Conservation (phyloP, 2,797 vertebrate genomes). For the Centropyge bicolor region DNA sequence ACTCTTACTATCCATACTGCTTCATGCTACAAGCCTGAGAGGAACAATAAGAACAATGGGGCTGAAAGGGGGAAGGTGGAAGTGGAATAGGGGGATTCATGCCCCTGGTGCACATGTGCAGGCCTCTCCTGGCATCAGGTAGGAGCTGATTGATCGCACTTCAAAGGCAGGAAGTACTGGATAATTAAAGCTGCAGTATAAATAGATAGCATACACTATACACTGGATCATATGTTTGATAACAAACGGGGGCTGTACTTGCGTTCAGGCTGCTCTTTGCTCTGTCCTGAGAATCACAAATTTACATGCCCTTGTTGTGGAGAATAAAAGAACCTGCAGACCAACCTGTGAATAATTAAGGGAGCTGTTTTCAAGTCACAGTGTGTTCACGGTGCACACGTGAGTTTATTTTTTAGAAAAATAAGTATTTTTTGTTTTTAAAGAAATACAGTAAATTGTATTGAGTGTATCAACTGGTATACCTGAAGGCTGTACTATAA, state of each 20-base stretch:
- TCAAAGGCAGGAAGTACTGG: constrained; percentile 81
- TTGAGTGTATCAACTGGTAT: background rate
- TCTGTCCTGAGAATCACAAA: constrained; percentile 73
- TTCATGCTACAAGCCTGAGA: constrained; percentile 40
- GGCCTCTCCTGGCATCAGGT: constrained; percentile 79
- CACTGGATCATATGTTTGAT: constrained; percentile 70
- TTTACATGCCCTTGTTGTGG: constrained; percentile 78
- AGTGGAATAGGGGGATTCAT: constrained; percentile 39
- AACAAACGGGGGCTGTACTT: constrained; percentile 70
- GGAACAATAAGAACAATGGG: constrained; percentile 60
- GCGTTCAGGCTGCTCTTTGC: constrained; percentile 56
- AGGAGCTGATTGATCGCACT: constrained; percentile 81
- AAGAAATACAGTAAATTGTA: constrained; percentile 5
- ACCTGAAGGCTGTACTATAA: background rate
- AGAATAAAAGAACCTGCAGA: constrained; percentile 66
- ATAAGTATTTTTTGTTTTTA: background rate
- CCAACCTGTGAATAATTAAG: constrained; percentile 62
- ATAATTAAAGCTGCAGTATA: constrained; percentile 81
- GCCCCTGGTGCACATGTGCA: constrained; percentile 67
- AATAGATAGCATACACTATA: constrained; percentile 75
- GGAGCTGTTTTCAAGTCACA: constrained; percentile 5
- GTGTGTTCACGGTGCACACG: constrained; percentile 9
- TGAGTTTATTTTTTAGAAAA: constrained; percentile 36
- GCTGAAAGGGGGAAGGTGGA: constrained; percentile 27
- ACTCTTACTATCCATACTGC: constrained; percentile 17